phyloP scores from a whole-genome alignment of 2,888 invertebrate genomes.

The Cyclophora albipunctata region DNA sequence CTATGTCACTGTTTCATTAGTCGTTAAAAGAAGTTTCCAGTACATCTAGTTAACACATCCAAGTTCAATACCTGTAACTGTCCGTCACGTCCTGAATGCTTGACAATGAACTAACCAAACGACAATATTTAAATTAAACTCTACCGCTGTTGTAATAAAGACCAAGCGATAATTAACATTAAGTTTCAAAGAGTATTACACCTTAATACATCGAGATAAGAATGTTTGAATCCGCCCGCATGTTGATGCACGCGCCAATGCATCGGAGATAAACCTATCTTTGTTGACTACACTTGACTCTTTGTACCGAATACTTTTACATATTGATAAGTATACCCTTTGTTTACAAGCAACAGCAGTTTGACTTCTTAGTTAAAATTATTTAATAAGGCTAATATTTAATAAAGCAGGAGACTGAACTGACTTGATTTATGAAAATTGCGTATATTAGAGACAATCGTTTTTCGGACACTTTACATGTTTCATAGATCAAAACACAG shows the following conservation, averaged over 20 bases:
- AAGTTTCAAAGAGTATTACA: slow-evolving; percentile 13
- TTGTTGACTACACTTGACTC: slow-evolving; percentile 53
- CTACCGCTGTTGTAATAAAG: slow-evolving; percentile 18
- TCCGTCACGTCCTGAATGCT: slow-evolving; percentile 63
- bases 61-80: slow-evolving; percentile 38
- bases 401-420: too few relatives aligned
- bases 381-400: too few relatives aligned
- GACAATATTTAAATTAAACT: too few relatives aligned
- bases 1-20: too few relatives aligned
- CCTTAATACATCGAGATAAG: slow-evolving; percentile 19
- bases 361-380: too few relatives aligned
- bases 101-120: slow-evolving; percentile 35
- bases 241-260: slow-evolving; percentile 56
- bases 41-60: slow-evolving; percentile 33
- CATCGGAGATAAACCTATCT: slow-evolving; percentile 55
- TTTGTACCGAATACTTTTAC: slow-evolving; percentile 19
- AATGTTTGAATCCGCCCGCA: slow-evolving; percentile 42
- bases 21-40: neutral
- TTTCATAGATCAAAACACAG: too few relatives aligned
- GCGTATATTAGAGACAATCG: too few relatives aligned
- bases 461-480: too few relatives aligned
- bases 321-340: too few relatives aligned
- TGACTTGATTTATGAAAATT: too few relatives aligned
- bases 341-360: too few relatives aligned
- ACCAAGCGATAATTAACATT: neutral